phyloP scores from a whole-genome alignment of 2,797 vertebrate species.

The Dipus sagitta region DNA sequence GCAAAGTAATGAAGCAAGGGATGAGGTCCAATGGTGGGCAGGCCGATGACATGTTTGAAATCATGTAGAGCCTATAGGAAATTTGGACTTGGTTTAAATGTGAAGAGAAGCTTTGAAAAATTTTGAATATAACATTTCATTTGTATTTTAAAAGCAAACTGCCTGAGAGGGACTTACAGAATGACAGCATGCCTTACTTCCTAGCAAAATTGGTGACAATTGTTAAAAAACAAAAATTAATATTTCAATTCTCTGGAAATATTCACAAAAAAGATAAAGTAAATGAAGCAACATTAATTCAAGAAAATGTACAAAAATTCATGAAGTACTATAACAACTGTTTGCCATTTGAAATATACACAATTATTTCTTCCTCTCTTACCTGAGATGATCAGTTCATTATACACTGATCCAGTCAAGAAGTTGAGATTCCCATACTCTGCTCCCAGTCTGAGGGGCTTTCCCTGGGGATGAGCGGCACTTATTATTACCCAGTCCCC shows the following conservation, averaged over 20 bases:
- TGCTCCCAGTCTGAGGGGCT: not conserved
- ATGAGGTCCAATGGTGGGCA: not conserved
- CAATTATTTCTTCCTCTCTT: not conserved
- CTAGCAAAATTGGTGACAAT: not conserved
- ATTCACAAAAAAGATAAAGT: not conserved
- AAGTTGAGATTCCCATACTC: not conserved
- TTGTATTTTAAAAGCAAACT: conserved; percentile 20
- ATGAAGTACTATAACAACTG: not conserved
- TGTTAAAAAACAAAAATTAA: not conserved
- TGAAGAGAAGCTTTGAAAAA: conserved; percentile 11
- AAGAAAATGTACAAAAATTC: conserved; percentile 48
- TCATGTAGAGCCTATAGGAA: not conserved
- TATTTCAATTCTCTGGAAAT: conserved; percentile 20
- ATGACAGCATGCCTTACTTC: not conserved
- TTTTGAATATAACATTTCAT: conserved; percentile 33
- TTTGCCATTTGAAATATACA: not conserved
- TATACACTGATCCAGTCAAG: not conserved
- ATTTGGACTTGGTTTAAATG: not conserved
- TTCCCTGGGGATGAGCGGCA: not conserved
- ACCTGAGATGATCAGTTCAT: not conserved
- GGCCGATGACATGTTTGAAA: not conserved
- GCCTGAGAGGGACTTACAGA: not conserved
- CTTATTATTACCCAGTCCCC: not conserved
- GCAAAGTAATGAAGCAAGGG: not conserved
- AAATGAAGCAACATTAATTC: conserved; percentile 53